Conservation (phyloP, 1,140 invertebrate genomes). For the Sitophilus oryzae region DNA sequence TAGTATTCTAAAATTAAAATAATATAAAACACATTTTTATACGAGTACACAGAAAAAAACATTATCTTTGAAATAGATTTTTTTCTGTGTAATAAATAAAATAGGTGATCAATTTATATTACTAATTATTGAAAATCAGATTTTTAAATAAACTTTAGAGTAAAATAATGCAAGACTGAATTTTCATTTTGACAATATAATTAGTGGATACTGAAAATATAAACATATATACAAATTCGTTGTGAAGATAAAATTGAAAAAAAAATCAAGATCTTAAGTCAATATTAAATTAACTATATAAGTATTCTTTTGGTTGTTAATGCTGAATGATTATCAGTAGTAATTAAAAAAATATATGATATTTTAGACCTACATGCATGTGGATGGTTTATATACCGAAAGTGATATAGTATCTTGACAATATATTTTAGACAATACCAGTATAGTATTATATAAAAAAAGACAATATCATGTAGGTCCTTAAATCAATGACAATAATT, state of each 20-base stretch:
- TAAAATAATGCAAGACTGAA: not conserved
- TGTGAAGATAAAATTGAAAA: not conserved
- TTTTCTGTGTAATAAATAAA: too few relatives aligned
- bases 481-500: conserved; percentile 19
- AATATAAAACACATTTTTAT: too few relatives aligned
- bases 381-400: conserved; percentile 4
- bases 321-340: not conserved
- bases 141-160: not conserved
- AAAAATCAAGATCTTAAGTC: not conserved
- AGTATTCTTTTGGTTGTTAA: conserved; percentile 8
- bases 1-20: too few relatives aligned
- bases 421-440: conserved; percentile 23
- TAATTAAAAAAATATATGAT: not conserved
- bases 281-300: not conserved
- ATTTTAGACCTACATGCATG: conserved; percentile 2
- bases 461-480: conserved; percentile 10
- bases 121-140: not conserved
- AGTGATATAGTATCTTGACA: conserved; percentile 14
- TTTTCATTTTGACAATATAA: not conserved
- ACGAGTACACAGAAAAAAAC: too few relatives aligned
- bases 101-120: too few relatives aligned
- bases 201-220: not conserved
- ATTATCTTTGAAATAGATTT: too few relatives aligned
- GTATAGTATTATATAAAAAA: conserved; percentile 2
- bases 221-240: not conserved